Conservation (phyloP, 37 sponge, comb jelly and placozoan species). For the Mnemiopsis leidyi region DNA sequence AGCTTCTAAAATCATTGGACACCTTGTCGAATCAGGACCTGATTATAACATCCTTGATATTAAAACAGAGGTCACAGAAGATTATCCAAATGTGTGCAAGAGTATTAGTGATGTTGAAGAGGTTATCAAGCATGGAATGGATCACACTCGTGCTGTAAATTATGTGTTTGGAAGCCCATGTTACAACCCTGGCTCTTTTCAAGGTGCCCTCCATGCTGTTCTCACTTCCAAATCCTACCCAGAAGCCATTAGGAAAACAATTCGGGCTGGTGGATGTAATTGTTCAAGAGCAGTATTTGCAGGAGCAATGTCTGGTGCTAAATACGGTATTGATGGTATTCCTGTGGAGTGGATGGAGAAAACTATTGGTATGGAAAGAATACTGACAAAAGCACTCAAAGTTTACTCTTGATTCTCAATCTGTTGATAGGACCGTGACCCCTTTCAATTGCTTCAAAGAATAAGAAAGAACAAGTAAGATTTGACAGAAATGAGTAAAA, state of each 20-base stretch:
- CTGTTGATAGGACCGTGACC: not conserved
- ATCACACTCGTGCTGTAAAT: slow-evolving; percentile 17
- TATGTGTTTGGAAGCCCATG: slow-evolving; percentile 50
- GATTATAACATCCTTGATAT: slow-evolving; percentile 9
- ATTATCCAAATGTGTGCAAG: not conserved
- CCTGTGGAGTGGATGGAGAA: slow-evolving; percentile 72
- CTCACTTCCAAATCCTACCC: slow-evolving; percentile 21
- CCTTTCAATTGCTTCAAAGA: too few relatives aligned
- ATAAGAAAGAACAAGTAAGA: too few relatives aligned
- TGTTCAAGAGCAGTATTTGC: slow-evolving; percentile 69
- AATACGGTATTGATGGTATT: slow-evolving; percentile 67
- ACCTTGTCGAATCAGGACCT: slow-evolving; percentile 7
- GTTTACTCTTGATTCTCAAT: not conserved
- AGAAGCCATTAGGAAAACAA: slow-evolving; percentile 56
- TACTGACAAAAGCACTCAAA: slow-evolving; percentile 37
- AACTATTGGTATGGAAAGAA: slow-evolving; percentile 24
- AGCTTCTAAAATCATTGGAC: slow-evolving; percentile 16
- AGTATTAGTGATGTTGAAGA: slow-evolving; percentile 37
- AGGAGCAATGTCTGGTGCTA: slow-evolving; percentile 66
- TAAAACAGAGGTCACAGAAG: not conserved
- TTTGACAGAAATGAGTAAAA: too few relatives aligned
- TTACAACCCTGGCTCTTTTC: slow-evolving; percentile 69
- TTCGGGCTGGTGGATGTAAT: slow-evolving; percentile 72
- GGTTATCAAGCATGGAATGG: slow-evolving; percentile 1
- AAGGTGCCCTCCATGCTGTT: slow-evolving; percentile 68